These are phyloP conservation scores for Pocillopora damicornis DNA, from an alignment of 64 coral and sea anemone genomes.

Conservation along the genomic window DNA sequence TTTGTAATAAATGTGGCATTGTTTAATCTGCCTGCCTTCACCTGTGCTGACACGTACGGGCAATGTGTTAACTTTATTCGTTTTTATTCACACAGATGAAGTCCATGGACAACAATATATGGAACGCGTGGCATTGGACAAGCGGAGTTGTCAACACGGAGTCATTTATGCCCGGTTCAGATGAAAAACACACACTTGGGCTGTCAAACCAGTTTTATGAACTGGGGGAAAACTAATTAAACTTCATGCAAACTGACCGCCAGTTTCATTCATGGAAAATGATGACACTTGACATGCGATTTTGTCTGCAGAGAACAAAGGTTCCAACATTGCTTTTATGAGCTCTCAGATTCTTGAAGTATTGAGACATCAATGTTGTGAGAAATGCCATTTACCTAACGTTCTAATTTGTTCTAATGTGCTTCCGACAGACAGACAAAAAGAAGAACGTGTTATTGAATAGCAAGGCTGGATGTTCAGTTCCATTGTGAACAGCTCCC, in stretches of 20 bases:
- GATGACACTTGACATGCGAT: constrained; percentile 23
- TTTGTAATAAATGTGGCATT: constrained; percentile 33
- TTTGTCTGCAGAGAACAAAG: constrained; percentile 6
- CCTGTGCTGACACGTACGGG: constrained; percentile 16
- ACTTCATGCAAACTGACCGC: constrained; percentile 15
- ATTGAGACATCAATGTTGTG: constrained; percentile 36
- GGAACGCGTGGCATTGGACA: constrained; percentile 23
- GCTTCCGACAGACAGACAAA: constrained; percentile 35
- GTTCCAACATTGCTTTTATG: not conserved
- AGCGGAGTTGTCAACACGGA: constrained; percentile 6
- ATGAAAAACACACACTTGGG: constrained; percentile 15
- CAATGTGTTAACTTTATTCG: constrained; percentile 31
- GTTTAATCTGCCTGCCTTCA: constrained; percentile 16
- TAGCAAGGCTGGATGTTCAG: constrained; percentile 21
- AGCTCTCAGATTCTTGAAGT: constrained; percentile 30
- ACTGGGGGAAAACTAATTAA: constrained; percentile 45
- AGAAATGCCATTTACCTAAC: constrained; percentile 46
- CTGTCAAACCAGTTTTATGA: constrained; percentile 42
- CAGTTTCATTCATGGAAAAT: constrained; percentile 29
- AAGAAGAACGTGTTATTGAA: constrained; percentile 33
- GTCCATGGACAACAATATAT: not conserved
- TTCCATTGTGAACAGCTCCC: constrained; percentile 42
- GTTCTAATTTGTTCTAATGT: constrained; percentile 42
- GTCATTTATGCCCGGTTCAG: constrained; percentile 6
- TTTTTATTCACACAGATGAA: constrained; percentile 18